phyloP scores from a whole-genome alignment of 2,888 invertebrate genomes.

The Temnothorax rugatulus region DNA sequence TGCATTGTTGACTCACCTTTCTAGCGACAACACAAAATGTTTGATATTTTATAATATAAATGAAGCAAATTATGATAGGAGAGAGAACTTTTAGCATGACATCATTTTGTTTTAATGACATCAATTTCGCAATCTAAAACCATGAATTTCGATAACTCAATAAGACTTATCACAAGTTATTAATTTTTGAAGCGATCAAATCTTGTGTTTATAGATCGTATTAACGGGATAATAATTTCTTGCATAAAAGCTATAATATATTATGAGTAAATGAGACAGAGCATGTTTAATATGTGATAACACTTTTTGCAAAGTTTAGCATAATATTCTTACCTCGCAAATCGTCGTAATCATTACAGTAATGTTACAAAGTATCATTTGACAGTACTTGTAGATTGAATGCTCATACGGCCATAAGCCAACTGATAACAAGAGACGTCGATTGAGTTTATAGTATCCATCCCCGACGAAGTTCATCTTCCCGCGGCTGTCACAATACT shows the following conservation, averaged over 20 bases:
- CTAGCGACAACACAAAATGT: constrained; percentile 30
- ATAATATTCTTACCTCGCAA: constrained; percentile 16
- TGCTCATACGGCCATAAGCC: constrained; percentile 47
- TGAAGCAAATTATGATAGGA: background rate
- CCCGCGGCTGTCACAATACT: background rate
- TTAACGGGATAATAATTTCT: background rate
- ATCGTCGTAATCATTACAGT: background rate
- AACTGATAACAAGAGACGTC: constrained; percentile 16
- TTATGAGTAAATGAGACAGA: background rate
- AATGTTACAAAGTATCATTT: constrained; percentile 35
- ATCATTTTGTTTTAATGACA: background rate
- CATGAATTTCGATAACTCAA: background rate
- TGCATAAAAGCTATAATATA: background rate
- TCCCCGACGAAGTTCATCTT: constrained; percentile 40
- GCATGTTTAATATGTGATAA: background rate
- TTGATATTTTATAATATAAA: constrained; percentile 37
- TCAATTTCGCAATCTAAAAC: constrained; percentile 30
- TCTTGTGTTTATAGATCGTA: background rate
- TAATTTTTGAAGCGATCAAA: background rate
- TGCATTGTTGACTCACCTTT: constrained; percentile 15
- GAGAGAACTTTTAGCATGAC: constrained; percentile 18
- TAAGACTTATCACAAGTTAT: background rate
- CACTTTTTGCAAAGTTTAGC: background rate
- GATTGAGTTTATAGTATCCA: constrained; percentile 39
- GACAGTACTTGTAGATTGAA: constrained; percentile 31